phyloP scores from a whole-genome alignment of 2,113 vertebrate species.

The Enhydra lutris region DNA sequence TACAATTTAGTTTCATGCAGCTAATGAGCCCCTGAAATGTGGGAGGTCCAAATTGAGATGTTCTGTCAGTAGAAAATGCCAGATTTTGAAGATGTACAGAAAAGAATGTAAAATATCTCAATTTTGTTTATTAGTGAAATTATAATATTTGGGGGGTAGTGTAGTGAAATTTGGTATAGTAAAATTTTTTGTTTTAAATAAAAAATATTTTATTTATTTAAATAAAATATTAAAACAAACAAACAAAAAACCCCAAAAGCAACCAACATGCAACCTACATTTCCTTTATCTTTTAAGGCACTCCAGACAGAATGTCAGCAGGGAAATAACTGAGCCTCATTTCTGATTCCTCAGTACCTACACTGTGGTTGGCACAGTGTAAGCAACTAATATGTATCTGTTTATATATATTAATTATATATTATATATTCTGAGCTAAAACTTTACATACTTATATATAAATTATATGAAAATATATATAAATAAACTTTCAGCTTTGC shows the following conservation, averaged over 20 bases:
- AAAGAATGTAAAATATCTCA: background rate
- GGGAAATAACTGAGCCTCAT: background rate
- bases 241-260: background rate
- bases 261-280: background rate
- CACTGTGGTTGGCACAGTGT: background rate
- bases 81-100: background rate
- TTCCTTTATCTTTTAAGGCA: background rate
- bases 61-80: background rate
- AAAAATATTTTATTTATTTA: no score
- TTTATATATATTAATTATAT: background rate
- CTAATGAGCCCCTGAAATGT: background rate
- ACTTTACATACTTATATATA: background rate
- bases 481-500: no score
- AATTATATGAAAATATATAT: background rate
- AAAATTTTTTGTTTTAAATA: no score
- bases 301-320: background rate
- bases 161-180: background rate
- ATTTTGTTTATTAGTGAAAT: background rate
- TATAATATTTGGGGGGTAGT: no score
- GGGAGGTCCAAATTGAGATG: background rate
- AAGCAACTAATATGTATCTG: background rate
- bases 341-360: background rate
- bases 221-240: background rate
- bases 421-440: no score
- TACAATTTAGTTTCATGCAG: background rate